Evolutionary conservation across 2,888 invertebrate species (phyloP).

Genomic region (Acleris emargana): DNA sequence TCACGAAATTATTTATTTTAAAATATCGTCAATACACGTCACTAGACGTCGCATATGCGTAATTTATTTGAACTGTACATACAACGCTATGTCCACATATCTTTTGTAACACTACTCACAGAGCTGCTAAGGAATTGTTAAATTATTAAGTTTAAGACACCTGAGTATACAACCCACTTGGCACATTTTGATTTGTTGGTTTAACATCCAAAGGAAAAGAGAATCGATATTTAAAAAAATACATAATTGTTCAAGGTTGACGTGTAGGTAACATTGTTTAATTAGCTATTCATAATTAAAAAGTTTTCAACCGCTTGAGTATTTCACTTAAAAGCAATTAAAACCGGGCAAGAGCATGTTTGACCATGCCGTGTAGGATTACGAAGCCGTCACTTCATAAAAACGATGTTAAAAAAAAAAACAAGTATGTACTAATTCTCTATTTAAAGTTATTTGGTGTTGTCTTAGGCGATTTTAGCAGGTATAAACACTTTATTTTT

Average conservation of each 20-base stretch:
- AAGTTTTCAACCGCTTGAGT: too few species aligned
- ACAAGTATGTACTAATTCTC: too few species aligned
- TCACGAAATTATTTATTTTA: too few species aligned
- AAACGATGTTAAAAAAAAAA: too few species aligned
- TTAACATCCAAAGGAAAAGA: not conserved
- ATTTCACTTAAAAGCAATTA: too few species aligned
- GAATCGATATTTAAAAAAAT: not conserved
- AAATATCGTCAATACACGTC: not conserved
- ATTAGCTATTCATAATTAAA: not conserved
- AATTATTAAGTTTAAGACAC: slow-evolving; percentile 16
- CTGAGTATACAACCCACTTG: slow-evolving; percentile 3
- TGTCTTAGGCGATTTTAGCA: too few species aligned
- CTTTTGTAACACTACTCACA: slow-evolving; percentile 8
- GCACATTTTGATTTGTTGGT: slow-evolving; percentile 21
- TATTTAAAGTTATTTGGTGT: too few species aligned
- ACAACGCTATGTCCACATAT: slow-evolving; percentile 1
- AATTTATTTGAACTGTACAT: slow-evolving; percentile 12
- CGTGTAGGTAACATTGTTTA: not conserved
- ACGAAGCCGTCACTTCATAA: too few species aligned
- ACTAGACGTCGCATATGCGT: not conserved
- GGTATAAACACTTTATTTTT: too few species aligned
- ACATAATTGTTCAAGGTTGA: slow-evolving; percentile 3
- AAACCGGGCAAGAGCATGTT: too few species aligned
- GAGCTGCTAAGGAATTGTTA: slow-evolving; percentile 17
- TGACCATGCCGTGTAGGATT: too few species aligned